A percentile compares a stretch with the other conserved stretches of the same genome.
phyloP scores from a whole-genome alignment of 2,888 invertebrate species.

The Diloba caeruleocephala region DNA sequence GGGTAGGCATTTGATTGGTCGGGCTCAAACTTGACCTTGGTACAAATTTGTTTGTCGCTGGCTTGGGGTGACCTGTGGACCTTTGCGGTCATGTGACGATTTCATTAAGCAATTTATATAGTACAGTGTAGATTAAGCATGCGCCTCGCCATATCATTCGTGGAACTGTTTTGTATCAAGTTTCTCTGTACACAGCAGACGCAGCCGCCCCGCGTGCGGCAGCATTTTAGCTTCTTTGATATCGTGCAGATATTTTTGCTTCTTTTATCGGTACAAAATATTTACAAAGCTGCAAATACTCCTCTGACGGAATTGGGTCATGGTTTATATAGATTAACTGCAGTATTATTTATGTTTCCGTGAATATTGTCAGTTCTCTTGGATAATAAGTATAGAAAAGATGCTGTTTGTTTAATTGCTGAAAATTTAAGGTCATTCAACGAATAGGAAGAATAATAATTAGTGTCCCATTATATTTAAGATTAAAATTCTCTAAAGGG shows the following conservation, averaged over 20 bases:
- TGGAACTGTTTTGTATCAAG: slow-evolving; percentile 51
- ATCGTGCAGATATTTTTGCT: neutral
- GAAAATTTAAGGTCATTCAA: slow-evolving; percentile 3
- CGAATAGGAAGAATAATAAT: too few species aligned
- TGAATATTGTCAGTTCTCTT: slow-evolving; percentile 8
- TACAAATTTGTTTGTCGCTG: slow-evolving; percentile 68
- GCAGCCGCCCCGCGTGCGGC: slow-evolving; percentile 3
- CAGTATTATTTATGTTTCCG: slow-evolving; percentile 33
- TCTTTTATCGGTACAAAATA: slow-evolving; percentile 20
- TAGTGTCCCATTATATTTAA: too few species aligned
- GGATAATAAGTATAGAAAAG: neutral
- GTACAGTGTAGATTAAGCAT: slow-evolving; percentile 45
- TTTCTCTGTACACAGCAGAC: slow-evolving; percentile 29
- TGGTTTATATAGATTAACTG: slow-evolving; percentile 42
- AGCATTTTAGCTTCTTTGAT: slow-evolving; percentile 11
- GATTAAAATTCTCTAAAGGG: too few species aligned
- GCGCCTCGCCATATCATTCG: slow-evolving; percentile 52
- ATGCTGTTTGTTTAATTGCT: slow-evolving; percentile 17
- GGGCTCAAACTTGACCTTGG: slow-evolving; percentile 73
- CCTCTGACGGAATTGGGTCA: slow-evolving; percentile 49
- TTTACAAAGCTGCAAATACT: slow-evolving; percentile 36
- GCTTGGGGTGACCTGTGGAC: slow-evolving; percentile 62
- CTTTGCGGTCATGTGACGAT: slow-evolving; percentile 60
- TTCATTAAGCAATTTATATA: slow-evolving; percentile 51
- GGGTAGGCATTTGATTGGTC: slow-evolving; percentile 60